Base-by-base conservation (phyloP, 2,113 vertebrate genomes). In the Poeciliopsis prolifica region DNA sequence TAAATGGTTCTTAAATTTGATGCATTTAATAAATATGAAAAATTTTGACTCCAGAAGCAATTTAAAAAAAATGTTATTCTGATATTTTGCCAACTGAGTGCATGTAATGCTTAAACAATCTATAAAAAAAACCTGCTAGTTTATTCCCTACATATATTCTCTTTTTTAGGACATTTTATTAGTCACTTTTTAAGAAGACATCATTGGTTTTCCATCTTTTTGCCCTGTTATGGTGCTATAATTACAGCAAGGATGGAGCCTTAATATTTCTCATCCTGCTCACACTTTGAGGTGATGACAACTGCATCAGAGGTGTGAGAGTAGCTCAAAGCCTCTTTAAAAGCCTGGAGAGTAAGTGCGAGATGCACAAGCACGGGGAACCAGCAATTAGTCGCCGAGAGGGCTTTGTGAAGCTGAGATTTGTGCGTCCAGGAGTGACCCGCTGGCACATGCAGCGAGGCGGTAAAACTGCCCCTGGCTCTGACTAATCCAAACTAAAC, bases 301-400 rank as follows among this genome's bases (percentile, higher is more conserved):
- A 71, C 75, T 78, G 78, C 74, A 92, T 87, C 87, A 78, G 74
- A 87, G 78, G 83, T 86, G 80, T 78, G 71, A 73, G 71, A 90
- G 85, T 65, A 83, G 72, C 75, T 71, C 63, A 14, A 62, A 78
- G 58, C 35, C 72, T 72, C 60, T 77, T 80, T 68, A 70, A 67
- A 81, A 60, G 74, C 71, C 58, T 17, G 11, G 8, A 62, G 28
- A 54, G 73, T 9, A 73, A 74, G 72, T 72, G 84, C 68, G 63
- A 80, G 76, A 78, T 61, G 31, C 0, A 6, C 29, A 62, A 1
- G 19, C 82, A 60, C 44, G 72, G 51, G 28, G 70, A 69, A 74
- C 33, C 70, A 61, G 70, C 79, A 72, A 72, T 82, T 78, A 84
- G 74, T 77, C 66, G n/a, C 42, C 65, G 31, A 12, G 12, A 70